Percentiles rank a stretch among this genome's conserved stretches.
Conservation (phyloP, 2,888 invertebrate genomes). For the Andrena haemorrhoa region DNA sequence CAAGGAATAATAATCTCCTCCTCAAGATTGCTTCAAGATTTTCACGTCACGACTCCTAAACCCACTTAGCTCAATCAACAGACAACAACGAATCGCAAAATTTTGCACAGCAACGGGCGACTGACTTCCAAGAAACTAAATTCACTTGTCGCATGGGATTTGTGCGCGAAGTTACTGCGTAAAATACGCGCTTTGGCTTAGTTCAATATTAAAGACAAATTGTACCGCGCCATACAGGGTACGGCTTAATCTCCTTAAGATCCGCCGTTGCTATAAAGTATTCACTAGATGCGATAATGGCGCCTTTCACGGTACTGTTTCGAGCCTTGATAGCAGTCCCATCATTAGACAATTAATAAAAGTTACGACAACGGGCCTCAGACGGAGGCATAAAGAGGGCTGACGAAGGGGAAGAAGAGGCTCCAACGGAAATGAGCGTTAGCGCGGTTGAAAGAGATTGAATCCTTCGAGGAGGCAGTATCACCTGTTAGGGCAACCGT, state of each 20-base stretch:
- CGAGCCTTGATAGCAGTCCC: conserved; percentile 26
- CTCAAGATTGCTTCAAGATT: not conserved
- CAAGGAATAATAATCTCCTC: not conserved
- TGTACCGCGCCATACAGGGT: conserved; percentile 37
- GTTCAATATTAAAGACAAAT: conserved; percentile 70
- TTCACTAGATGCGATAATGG: conserved; percentile 65
- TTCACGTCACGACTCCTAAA: too few species aligned
- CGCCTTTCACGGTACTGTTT: conserved; percentile 57
- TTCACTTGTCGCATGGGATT: not conserved
- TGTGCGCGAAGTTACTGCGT: conserved; percentile 11
- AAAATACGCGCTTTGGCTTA: conserved; percentile 56
- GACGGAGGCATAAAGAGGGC: conserved; percentile 21
- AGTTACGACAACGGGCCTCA: conserved; percentile 25
- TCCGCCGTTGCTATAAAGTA: conserved; percentile 66
- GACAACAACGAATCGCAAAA: not conserved
- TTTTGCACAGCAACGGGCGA: not conserved
- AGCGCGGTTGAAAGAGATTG: conserved; percentile 69
- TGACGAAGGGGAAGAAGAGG: conserved; percentile 29
- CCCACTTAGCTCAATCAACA: not conserved
- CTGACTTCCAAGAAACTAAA: not conserved
- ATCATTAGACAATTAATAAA: conserved; percentile 70
- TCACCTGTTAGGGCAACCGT: conserved; percentile 70
- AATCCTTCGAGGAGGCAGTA: conserved; percentile 66
- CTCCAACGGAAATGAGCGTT: conserved; percentile 67
- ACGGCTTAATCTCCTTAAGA: conserved; percentile 71